These are phyloP conservation scores for Ciconia stormi DNA, from an alignment of 2,113 vertebrate genomes.

Conservation along the genomic window DNA sequence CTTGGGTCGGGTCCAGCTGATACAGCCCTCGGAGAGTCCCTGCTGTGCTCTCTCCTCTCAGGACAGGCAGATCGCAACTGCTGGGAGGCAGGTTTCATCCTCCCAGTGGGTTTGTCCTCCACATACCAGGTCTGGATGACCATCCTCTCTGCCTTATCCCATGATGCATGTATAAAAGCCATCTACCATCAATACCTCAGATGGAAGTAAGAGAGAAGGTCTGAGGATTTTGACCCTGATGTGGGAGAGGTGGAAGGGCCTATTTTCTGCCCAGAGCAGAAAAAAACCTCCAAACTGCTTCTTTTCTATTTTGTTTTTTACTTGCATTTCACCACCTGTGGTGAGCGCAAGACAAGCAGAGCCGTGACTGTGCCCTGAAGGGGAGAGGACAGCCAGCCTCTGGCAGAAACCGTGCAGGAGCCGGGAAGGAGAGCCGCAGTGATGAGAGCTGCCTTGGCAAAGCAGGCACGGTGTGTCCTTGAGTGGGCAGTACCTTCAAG, in stretches of 20 bases:
- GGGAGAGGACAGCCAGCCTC: neutral
- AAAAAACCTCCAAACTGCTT: neutral
- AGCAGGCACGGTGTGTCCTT: neutral
- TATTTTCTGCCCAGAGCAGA: neutral
- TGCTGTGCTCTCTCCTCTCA: neutral
- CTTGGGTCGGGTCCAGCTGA: rapidly evolving
- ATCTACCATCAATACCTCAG: neutral
- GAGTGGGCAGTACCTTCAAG: neutral
- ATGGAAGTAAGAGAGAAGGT: neutral
- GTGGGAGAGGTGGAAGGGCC: neutral
- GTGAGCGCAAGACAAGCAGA: neutral
- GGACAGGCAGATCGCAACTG: neutral
- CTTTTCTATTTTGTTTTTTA: neutral
- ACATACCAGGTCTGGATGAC: neutral
- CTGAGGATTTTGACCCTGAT: neutral
- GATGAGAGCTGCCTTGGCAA: neutral
- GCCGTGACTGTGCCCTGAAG: neutral
- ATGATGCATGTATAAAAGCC: neutral
- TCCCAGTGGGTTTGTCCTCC: neutral
- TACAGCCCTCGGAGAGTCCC: rapidly evolving
- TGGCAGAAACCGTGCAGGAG: neutral
- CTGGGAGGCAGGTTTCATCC: neutral
- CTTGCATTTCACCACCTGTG: neutral
- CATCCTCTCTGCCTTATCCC: neutral
- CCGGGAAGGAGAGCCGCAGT: neutral